phyloP scores from a whole-genome alignment of 2,113 vertebrate species.

The Tamias sibiricus region DNA sequence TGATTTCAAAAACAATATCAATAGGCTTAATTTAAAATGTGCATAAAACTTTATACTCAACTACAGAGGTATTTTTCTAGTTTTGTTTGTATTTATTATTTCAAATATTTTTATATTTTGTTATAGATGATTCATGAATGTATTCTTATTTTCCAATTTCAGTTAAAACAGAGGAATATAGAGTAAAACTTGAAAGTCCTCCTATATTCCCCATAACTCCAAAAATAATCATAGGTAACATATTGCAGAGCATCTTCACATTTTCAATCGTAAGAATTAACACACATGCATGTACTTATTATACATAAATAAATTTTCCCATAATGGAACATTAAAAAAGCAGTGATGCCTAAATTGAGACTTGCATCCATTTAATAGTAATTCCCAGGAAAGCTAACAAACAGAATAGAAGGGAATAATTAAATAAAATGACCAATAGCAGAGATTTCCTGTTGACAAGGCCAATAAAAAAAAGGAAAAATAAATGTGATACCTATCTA shows the following conservation, averaged over 20 bases:
- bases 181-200: background rate
- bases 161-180: background rate
- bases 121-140: background rate
- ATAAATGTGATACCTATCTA: background rate
- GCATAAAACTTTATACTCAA: background rate
- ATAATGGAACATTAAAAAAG: background rate
- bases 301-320: background rate
- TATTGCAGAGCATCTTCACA: background rate
- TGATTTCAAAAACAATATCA: slow-evolving; percentile 7
- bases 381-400: background rate
- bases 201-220: background rate
- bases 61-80: background rate
- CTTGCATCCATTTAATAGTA: background rate
- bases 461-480: background rate
- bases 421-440: background rate
- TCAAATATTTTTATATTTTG: slow-evolving; percentile 8
- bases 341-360: background rate
- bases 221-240: background rate
- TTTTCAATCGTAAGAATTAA: slow-evolving; percentile 1
- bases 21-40: background rate
- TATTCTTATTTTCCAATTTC: background rate
- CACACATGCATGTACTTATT: background rate
- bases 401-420: background rate
- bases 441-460: background rate
- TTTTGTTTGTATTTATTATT: background rate